phyloP scores from a whole-genome alignment of 2,113 vertebrate species.

The Hystrix brachyura region DNA sequence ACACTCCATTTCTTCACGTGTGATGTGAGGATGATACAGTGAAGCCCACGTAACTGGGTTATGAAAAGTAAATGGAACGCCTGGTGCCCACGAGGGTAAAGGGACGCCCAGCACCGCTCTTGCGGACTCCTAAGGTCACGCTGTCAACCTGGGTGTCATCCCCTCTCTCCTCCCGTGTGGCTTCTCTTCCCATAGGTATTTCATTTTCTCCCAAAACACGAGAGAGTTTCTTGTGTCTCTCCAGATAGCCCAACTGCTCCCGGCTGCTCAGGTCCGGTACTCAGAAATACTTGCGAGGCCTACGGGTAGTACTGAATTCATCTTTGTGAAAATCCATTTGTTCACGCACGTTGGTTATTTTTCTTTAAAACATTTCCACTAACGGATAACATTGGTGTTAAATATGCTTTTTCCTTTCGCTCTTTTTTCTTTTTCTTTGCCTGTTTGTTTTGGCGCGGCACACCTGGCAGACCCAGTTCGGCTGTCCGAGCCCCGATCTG shows the following conservation, averaged over 20 bases:
- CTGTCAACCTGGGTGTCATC: no score
- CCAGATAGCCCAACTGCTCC: no score
- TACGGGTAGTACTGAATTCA: background rate
- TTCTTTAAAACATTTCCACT: background rate
- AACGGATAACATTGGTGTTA: background rate
- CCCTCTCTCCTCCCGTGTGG: no score
- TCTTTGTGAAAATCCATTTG: background rate
- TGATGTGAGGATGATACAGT: background rate
- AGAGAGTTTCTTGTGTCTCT: no score
- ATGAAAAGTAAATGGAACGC: background rate
- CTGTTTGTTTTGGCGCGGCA: background rate
- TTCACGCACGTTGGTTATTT: background rate
- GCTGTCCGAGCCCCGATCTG: no score
- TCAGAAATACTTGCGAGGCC: background rate
- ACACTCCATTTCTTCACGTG: conserved; percentile 2
- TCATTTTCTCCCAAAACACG: no score
- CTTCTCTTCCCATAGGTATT: no score
- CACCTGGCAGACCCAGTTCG: background rate
- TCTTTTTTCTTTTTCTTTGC: background rate
- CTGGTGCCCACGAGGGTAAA: no score
- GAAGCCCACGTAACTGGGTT: conserved; percentile 10
- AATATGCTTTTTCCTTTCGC: background rate
- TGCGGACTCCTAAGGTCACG: no score
- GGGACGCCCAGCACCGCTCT: no score
- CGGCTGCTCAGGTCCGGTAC: no score